Evolutionary conservation across 2,888 invertebrate species (phyloP).

Genomic region (Aelia acuminata): DNA sequence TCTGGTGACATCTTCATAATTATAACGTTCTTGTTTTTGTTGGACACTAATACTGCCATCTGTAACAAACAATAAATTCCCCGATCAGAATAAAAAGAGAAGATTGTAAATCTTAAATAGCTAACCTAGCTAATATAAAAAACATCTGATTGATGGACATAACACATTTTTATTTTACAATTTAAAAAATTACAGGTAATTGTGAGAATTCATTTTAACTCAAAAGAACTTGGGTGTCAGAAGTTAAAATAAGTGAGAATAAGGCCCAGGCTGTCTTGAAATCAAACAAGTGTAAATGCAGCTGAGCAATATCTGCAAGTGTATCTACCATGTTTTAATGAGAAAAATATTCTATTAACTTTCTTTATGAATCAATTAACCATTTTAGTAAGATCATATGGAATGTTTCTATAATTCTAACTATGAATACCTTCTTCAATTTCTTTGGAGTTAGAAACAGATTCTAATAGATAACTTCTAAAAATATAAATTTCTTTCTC

Average conservation of each 20-base stretch:
- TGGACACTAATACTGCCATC: slow-evolving; percentile 1
- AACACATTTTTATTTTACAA: too few species aligned
- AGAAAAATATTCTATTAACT: too few species aligned
- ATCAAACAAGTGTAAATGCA: neutral
- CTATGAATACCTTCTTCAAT: too few species aligned
- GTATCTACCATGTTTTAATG: too few species aligned
- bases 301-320: neutral
- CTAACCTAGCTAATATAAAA: too few species aligned
- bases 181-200: neutral
- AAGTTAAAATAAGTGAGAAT: neutral
- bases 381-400: too few species aligned
- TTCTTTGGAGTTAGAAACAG: too few species aligned
- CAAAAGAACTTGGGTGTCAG: neutral
- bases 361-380: too few species aligned
- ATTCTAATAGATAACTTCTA: too few species aligned
- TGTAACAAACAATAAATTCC: neutral
- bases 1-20: neutral
- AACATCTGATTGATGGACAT: too few species aligned
- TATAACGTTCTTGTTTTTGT: neutral
- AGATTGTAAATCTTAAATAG: too few species aligned
- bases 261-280: neutral
- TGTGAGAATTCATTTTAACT: neutral
- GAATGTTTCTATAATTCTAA: too few species aligned
- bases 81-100: neutral
- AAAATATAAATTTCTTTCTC: neutral